Base-by-base conservation (phyloP, 2,888 invertebrate species). In the Patella caerulea region DNA sequence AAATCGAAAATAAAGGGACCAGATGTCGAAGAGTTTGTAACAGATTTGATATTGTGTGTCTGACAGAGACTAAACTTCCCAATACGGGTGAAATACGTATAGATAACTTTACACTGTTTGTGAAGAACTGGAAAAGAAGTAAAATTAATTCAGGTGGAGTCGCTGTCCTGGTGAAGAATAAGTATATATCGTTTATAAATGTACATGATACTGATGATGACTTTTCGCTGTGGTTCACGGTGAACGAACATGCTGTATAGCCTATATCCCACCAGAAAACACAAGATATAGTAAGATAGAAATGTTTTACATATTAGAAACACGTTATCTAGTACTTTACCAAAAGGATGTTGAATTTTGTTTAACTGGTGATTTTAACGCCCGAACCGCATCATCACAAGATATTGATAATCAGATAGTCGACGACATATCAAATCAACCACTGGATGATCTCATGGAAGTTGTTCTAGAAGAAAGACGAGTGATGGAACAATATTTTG, bases 151-250 rank as follows among this genome's bases (percentile, higher is more conserved):
- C 59, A 59, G 59, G 59, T 15, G 59, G 59, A n/a, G 59, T 59
- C 19, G 59, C 15, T 15, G 17, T 59, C 17, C 59, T 59, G 17
- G 17, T 59, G 17, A 29, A 29, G 29, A 29, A 29, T 29, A 29
- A 29, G 29, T 29, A 29, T 29, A 29, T 29, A 29, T 29, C 29
- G 29, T 29, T 29, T 29, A 29, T 29, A 29, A 29, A 29, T 29
- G 29, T 59, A 59, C 14, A 15, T 59, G 19, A 59, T n/a, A 59
- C 59, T 59, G 59, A 59, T 59, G 59, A 59, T 59, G 59, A 59
- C 59, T 59, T 59, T 19, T n/a, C 59, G n/a, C 4, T 59, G 17
- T 59, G 59, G 59, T 59, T 59, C 59, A n/a, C 59, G 19, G 5
- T 59, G 19, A n/a, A n/a, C 59, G 34, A 34, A 34, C 34, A 7